phyloP scores from a whole-genome alignment of 2,797 vertebrate species.

The Pampus argenteus region DNA sequence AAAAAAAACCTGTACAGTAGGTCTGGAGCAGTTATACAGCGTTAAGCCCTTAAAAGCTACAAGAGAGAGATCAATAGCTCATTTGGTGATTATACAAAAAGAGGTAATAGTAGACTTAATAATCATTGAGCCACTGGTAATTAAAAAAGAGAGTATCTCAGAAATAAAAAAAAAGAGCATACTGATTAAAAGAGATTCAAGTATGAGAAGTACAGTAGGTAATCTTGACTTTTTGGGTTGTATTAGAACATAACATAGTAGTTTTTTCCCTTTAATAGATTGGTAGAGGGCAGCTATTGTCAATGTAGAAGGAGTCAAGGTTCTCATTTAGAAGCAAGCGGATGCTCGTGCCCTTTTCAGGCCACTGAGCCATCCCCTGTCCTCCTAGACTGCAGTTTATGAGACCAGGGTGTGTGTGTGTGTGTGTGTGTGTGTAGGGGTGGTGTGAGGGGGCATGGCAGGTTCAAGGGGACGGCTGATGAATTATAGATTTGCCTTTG shows the following conservation, averaged over 20 bases:
- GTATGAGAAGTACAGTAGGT: slow-evolving; percentile 35
- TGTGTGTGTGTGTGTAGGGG: slow-evolving; percentile 1
- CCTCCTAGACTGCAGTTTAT: slow-evolving; percentile 78
- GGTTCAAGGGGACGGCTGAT: slow-evolving; percentile 82
- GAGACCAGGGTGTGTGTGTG: slow-evolving; percentile 60
- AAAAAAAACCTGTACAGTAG: slow-evolving; percentile 59
- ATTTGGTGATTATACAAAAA: slow-evolving; percentile 68
- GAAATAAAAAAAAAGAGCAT: slow-evolving; percentile 62
- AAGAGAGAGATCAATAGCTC: slow-evolving; percentile 73
- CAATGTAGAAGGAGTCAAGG: slow-evolving; percentile 72
- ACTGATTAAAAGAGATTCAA: slow-evolving; percentile 59
- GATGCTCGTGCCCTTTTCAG: slow-evolving; percentile 79
- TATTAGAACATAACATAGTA: slow-evolving; percentile 56
- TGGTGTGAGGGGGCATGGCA: slow-evolving; percentile 36
- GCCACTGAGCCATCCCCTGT: slow-evolving; percentile 76
- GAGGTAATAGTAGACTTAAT: slow-evolving; percentile 44
- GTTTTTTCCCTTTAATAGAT: slow-evolving; percentile 59
- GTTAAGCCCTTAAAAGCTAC: slow-evolving; percentile 75
- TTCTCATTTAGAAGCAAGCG: slow-evolving; percentile 80
- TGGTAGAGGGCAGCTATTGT: slow-evolving; percentile 59
- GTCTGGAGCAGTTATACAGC: slow-evolving; percentile 52
- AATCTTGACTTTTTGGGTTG: slow-evolving; percentile 44
- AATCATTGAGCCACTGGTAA: slow-evolving; percentile 45
- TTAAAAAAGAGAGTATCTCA: slow-evolving; percentile 45
- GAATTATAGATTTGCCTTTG: slow-evolving; percentile 85